Base-by-base conservation (phyloP, 1,140 invertebrate genomes). In the Temnothorax longispinosus region DNA sequence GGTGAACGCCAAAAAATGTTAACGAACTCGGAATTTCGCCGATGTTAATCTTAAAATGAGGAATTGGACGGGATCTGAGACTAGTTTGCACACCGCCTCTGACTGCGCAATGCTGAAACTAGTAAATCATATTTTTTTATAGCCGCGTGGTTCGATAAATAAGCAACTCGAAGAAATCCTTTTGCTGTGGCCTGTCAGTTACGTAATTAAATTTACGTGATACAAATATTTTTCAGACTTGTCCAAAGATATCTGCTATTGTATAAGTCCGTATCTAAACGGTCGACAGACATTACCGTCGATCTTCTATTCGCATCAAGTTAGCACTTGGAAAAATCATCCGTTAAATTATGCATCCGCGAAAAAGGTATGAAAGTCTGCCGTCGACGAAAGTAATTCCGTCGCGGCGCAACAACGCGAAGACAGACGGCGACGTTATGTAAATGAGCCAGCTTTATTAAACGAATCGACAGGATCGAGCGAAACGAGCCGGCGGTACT, bases 401-500 rank as follows among this genome's bases (percentile, higher is more conserved):
- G 8, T 74, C 52, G 54, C 27, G 69, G 1, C 4, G 69, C 67
- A 84, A 84, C 69, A 75, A 84, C 69, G 54, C 41, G 35, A 74
- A 74, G 38, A 71, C 27, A 58, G 67, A 32, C 78, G 52, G 21
- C 78, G 80, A 60, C 41, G 69, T 74, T 84, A 84, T 84, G 80
- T 60, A 84, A 75, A 84, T 84, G 69, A 84, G 80, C n/a, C 69
- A 21, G 69, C 69, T 75, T 84, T 84, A 84, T 75, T 84, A 84
- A 84, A 74, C 80, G 80, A 75, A 84, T 84, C 80, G 80, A 84
- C 80, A 84, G 69, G 80, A 82, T 74, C 41, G 65, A 82, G 78
- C 65, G 52, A 80, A 27, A 85, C 47, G 74, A 52, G 44, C 32
- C 32, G 35, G 44, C 47, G 13, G 38, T 67, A 32, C 75, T 56